Base-by-base conservation (phyloP, 2,888 invertebrate genomes). In the Galerucella nymphaeae region DNA sequence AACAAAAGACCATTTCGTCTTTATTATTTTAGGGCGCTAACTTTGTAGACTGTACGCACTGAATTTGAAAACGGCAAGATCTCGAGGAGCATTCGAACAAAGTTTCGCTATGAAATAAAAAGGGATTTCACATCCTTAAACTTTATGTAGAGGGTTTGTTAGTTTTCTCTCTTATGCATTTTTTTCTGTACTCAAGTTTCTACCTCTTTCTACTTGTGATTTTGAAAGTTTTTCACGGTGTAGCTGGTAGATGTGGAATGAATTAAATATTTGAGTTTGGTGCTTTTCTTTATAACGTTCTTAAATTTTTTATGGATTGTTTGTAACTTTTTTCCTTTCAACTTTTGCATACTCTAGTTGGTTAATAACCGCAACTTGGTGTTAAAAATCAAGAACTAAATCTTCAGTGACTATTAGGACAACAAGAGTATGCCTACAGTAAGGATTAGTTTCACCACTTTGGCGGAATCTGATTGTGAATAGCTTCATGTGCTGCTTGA, bases 51-150 rank as follows among this genome's bases (percentile, higher is more conserved):
- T 65, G 66, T 73, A 69, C 74, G 71, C 66, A 69, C 61, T 74
- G 76, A 76, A 76, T 76, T 69, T 66, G 73, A 74, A 76, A 74
- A 73, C 69, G 64, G 59, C 59, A 63, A 71, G 71, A 53, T 71
- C 70, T 69, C 71, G 64, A 68, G 70, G 69, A 73, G 74, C 73
- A 75, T 75, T 69, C 63, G 66, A 63, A 66, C 71, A 75, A 76
- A 76, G 74, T 76, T 74, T 63, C 57, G 74, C 74, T 71, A 76
- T 75, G 65, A 74, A 75, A 77, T 75, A 75, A 77, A 77, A 77
- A 74, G 74, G 72, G 74, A 77, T 74, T 77, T 74, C 77, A 69
- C 73, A 75, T 77, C 72, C 74, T 73, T 70, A 74, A 75, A 75
- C 73, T 77, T 74, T 75, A 74, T 77, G 75, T 73, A 70, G 72